Evolutionary conservation across 1,140 invertebrate species (phyloP).

Genomic region (Drosophila ficusphila): DNA sequence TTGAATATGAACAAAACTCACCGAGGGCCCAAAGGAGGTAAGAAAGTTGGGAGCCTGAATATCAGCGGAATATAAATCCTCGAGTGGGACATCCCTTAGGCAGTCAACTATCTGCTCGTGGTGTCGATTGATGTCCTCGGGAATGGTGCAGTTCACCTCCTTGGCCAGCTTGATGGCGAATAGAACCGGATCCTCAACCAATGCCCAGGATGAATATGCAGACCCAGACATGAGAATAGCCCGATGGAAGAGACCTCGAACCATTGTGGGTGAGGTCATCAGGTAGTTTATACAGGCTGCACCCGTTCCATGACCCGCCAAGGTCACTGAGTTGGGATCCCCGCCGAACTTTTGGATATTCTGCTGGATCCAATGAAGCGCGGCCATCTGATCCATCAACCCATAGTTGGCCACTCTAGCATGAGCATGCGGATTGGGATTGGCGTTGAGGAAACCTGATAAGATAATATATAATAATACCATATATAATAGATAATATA

Average conservation of each 20-base stretch:
- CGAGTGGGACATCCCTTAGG: conserved; percentile 90
- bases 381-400: conserved; percentile 96
- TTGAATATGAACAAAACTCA: too few species aligned
- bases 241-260: conserved; percentile 95
- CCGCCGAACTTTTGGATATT: conserved; percentile 96
- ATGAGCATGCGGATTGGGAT: conserved; percentile 90
- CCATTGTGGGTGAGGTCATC: conserved; percentile 96
- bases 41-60: conserved; percentile 92
- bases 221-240: conserved; percentile 96
- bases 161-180: conserved; percentile 93
- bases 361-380: conserved; percentile 95
- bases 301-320: conserved; percentile 96
- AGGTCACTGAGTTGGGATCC: conserved; percentile 94
- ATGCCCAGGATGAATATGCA: conserved; percentile 96
- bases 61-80: conserved; percentile 91
- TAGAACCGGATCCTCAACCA: conserved; percentile 94
- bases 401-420: conserved; percentile 96
- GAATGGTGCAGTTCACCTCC: conserved; percentile 93
- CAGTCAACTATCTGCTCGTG: conserved; percentile 93
- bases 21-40: conserved; percentile 81
- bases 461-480: not conserved
- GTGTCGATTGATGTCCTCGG: conserved; percentile 90
- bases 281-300: conserved; percentile 98
- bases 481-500: not conserved
- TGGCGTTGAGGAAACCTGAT: conserved; percentile 93